Conservation (phyloP, 2,888 invertebrate species). For the Adelphocoris suturalis region DNA sequence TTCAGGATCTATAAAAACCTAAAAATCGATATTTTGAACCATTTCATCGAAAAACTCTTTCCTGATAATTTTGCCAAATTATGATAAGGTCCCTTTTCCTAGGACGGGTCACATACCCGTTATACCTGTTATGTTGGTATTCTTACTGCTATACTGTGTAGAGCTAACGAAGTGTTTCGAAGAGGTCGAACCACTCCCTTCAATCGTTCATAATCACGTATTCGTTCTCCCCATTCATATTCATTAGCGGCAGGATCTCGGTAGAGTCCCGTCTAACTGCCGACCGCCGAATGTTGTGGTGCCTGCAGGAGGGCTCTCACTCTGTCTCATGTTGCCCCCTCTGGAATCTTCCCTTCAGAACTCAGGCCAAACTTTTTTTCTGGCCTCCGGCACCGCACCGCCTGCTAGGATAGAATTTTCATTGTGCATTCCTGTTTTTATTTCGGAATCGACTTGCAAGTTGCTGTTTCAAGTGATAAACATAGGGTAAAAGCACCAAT, state of each 20-base stretch:
- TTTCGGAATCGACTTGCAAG: too few species aligned
- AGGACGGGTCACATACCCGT: too few species aligned
- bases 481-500: too few species aligned
- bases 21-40: too few species aligned
- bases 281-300: not conserved
- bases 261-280: not conserved
- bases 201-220: constrained; percentile 34
- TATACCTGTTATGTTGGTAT: too few species aligned
- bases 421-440: too few species aligned
- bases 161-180: not conserved
- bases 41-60: too few species aligned
- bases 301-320: not conserved
- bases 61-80: too few species aligned
- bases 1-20: too few species aligned
- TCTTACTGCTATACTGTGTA: too few species aligned
- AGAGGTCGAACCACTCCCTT: not conserved
- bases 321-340: not conserved
- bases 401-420: not conserved
- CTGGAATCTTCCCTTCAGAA: not conserved
- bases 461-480: too few species aligned
- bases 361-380: not conserved
- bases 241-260: not conserved
- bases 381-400: not conserved
- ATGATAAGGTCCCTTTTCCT: too few species aligned
- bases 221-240: constrained; percentile 6